These are phyloP conservation scores for Zootermopsis nevadensis DNA, from an alignment of 2,888 invertebrate genomes.

Conservation along the genomic window DNA sequence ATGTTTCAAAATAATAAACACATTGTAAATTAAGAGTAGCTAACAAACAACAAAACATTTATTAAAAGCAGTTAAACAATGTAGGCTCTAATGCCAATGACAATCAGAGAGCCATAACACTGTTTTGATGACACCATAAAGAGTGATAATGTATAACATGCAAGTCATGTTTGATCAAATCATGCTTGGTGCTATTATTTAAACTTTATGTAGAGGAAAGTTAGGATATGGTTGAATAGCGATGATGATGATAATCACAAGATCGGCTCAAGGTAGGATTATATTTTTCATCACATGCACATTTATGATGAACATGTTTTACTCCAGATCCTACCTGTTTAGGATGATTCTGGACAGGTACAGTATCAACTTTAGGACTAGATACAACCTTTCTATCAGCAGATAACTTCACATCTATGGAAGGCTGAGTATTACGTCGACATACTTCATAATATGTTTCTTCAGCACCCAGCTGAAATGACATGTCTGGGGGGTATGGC, in stretches of 20 bases:
- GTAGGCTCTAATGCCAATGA: too few relatives aligned
- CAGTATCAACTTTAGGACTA: background rate
- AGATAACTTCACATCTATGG: background rate
- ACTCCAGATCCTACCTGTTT: background rate
- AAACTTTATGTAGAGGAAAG: background rate
- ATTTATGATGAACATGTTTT: background rate
- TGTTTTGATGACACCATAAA: too few relatives aligned
- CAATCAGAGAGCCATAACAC: too few relatives aligned
- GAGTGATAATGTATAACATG: too few relatives aligned
- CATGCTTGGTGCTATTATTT: background rate
- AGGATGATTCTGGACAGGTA: background rate
- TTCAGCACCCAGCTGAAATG: background rate
- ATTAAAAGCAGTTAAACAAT: too few relatives aligned
- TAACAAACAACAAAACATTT: too few relatives aligned
- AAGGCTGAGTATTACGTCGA: background rate
- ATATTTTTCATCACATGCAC: background rate
- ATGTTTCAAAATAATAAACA: too few relatives aligned
- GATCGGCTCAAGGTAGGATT: too few relatives aligned
- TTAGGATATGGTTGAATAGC: background rate
- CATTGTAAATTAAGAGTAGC: too few relatives aligned
- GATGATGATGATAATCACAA: too few relatives aligned
- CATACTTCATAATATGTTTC: constrained; percentile 23
- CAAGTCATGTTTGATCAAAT: too few relatives aligned
- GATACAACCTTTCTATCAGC: background rate
- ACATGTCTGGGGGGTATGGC: background rate